These are phyloP conservation scores for Leucania comma DNA, from an alignment of 2,888 invertebrate genomes.

Conservation along the genomic window DNA sequence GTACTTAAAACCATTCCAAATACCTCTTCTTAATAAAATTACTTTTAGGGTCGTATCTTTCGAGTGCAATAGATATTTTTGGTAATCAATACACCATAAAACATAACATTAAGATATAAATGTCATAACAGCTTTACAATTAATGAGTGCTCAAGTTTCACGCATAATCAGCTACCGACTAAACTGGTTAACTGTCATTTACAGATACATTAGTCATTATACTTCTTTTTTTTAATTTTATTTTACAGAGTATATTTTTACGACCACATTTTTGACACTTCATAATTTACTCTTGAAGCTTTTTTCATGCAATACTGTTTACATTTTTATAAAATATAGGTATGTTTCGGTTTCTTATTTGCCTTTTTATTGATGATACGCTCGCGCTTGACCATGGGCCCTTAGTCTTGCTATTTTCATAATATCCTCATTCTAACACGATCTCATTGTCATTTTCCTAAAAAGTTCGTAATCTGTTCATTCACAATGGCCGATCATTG, in stretches of 20 bases:
- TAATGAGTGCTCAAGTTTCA: slow-evolving; percentile 46
- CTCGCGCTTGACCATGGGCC: too few species aligned
- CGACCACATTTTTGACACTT: slow-evolving; percentile 11
- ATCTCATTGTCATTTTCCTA: too few species aligned
- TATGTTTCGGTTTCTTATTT: too few species aligned
- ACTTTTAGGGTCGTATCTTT: background rate
- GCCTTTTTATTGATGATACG: too few species aligned
- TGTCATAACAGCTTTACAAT: slow-evolving; percentile 30
- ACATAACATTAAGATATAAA: slow-evolving; percentile 27
- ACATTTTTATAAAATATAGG: too few species aligned
- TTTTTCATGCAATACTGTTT: background rate
- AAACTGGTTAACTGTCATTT: slow-evolving; percentile 35
- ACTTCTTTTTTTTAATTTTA: slow-evolving; percentile 20
- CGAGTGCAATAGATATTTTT: slow-evolving; percentile 6
- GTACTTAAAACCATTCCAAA: background rate
- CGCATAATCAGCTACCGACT: slow-evolving; percentile 41
- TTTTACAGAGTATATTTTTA: slow-evolving; percentile 33
- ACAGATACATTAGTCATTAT: slow-evolving; percentile 25
- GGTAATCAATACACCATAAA: slow-evolving; percentile 36
- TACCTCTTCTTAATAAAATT: background rate
- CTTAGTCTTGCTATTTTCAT: too few species aligned
- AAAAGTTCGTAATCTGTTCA: too few species aligned
- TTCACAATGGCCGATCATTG: too few species aligned
- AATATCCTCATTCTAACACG: too few species aligned
- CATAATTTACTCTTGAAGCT: background rate